Evolutionary conservation across 2,888 invertebrate genomes (phyloP), one percentile per base, ranked within the genome.

Genomic region (Parascotia fuliginaria): DNA sequence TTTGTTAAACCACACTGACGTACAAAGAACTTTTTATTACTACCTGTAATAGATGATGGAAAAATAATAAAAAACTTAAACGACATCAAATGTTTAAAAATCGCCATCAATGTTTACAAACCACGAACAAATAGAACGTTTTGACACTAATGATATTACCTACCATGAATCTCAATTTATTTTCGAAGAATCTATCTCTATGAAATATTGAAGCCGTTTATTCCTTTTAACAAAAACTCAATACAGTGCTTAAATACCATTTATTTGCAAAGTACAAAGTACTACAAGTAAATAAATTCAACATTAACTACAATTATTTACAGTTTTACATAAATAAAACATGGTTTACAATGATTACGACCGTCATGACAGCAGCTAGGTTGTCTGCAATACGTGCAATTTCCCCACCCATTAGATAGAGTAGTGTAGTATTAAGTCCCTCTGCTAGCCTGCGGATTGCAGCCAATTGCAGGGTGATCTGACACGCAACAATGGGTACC

Each of bases 401-500:
- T 61, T 64, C 56, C 52, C 40, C 43, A 27, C 33, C 27, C 34
- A 55, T 42, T 60, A 65, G 50, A 51, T 39, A 31, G 22, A 16
- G 5, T 36, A 22, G 33, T 42, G 27, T 57, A 49, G 42, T 27
- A 67, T 65, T 62, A 65, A 48, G 39, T 64, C 36, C 41, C 39
- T 42, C 46, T 43, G 42, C 49, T 39, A 41, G 41, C 6, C 13
- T 31, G 31, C 6, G 31, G 31, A 31, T 39, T 19, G 33, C 15
- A n/a, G n/a, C n/a, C n/a, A n/a, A n/a, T n/a, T n/a, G n/a, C 14
- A 15, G 39, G 39, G 39, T 50, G 45, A 58, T 74, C 62, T 66
- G 76, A 61, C 77, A 81, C 82, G 86, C 85, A 74, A 82, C 84
- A 81, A 79, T 82, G 77, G 62, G 72, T 77, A 68, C 73, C 75